Evolutionary conservation across 2,113 vertebrate species (phyloP).

Genomic region (Oriolus oriolus): DNA sequence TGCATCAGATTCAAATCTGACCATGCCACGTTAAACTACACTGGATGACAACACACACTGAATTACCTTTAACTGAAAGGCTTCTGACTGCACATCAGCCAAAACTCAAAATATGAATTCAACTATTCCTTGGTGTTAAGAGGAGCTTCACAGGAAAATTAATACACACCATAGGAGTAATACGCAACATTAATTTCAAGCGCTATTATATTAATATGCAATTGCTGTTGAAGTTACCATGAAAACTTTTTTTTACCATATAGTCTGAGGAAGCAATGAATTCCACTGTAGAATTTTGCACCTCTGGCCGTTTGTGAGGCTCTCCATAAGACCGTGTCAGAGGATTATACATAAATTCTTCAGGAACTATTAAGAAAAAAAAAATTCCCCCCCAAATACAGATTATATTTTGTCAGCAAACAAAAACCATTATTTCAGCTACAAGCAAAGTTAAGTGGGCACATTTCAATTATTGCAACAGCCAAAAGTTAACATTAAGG

Average conservation of each 20-base stretch:
- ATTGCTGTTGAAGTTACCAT: not conserved
- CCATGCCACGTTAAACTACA: not conserved
- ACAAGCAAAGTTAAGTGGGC: not conserved
- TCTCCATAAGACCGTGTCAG: constrained; percentile 93
- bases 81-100: not conserved
- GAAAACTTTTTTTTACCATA: constrained; percentile 79
- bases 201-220: not conserved
- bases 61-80: not conserved
- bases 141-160: not conserved
- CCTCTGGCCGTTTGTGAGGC: constrained; percentile 94
- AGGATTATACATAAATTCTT: constrained; percentile 99
- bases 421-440: not conserved
- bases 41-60: not conserved
- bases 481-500: not conserved
- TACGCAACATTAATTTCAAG: not conserved
- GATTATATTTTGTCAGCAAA: not conserved
- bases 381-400: fast-evolving
- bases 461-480: not conserved
- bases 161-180: not conserved
- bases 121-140: not conserved
- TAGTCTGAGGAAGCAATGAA: constrained; percentile 98
- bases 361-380: constrained; percentile 80
- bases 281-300: constrained; percentile 95
- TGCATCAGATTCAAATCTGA: not conserved
- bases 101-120: not conserved